Percentiles rank a stretch among this genome's conserved stretches.
Conservation (phyloP, 1,140 invertebrate genomes). For the Anoplolepis gracilipes region DNA sequence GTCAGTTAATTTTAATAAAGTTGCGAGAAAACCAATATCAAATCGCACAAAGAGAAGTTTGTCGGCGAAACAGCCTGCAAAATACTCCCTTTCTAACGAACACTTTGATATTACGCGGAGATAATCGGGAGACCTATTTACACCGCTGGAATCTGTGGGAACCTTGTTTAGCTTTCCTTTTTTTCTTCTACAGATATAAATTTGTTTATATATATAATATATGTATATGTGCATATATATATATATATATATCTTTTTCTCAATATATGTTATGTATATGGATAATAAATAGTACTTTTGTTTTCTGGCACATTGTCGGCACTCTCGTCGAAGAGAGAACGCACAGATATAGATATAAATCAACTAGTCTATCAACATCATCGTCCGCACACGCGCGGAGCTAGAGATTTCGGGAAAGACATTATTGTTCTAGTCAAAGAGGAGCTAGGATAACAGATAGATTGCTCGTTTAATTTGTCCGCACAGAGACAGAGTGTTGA, state of each 20-base stretch:
- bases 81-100: conserved; percentile 2
- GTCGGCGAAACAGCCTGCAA: background rate
- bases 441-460: conserved; percentile 19
- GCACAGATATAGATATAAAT: conserved; percentile 68
- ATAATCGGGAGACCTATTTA: conserved; percentile 38
- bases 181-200: conserved; percentile 69
- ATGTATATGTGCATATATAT: conserved; percentile 71
- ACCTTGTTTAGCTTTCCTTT: conserved; percentile 24
- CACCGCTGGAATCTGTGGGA: conserved; percentile 51
- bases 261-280: conserved; percentile 69
- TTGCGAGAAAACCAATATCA: background rate
- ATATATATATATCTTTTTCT: conserved; percentile 66
- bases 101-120: background rate
- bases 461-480: background rate
- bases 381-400: conserved; percentile 28
- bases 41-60: background rate
- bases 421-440: conserved; percentile 57
- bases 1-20: background rate
- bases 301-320: conserved; percentile 79
- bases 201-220: conserved; percentile 70
- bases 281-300: conserved; percentile 80
- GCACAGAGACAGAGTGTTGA: conserved; percentile 32
- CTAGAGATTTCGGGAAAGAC: conserved; percentile 52
- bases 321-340: conserved; percentile 66
- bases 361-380: conserved; percentile 66